These are phyloP conservation scores for Dendrolimus houi DNA, from an alignment of 2,888 invertebrate species.

Conservation along the genomic window DNA sequence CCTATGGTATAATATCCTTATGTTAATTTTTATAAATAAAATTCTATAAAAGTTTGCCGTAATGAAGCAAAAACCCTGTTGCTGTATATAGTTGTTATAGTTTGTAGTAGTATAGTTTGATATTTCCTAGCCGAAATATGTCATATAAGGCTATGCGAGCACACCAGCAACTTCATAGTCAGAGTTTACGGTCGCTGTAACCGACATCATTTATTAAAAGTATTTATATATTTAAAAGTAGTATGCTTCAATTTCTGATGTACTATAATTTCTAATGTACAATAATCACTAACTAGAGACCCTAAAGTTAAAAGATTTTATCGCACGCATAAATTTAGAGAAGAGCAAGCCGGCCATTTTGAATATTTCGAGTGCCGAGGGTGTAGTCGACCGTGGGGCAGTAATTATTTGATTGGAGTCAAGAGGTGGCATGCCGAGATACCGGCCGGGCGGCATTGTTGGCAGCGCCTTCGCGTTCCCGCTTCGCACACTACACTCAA, in stretches of 20 bases:
- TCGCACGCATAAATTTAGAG: constrained; percentile 49
- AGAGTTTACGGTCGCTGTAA: too few species aligned
- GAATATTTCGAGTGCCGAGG: constrained; percentile 61
- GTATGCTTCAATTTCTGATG: not conserved
- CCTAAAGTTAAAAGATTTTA: constrained; percentile 36
- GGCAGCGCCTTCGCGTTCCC: constrained; percentile 35
- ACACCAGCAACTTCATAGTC: too few species aligned
- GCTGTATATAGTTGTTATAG: too few species aligned
- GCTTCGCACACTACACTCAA: constrained; percentile 30
- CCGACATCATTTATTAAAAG: too few species aligned
- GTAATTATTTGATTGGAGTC: constrained; percentile 76
- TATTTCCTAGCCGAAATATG: not conserved
- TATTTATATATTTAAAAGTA: too few species aligned
- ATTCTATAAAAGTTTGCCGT: too few species aligned
- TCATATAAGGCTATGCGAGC: too few species aligned
- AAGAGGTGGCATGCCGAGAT: constrained; percentile 71
- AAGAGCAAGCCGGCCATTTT: constrained; percentile 60
- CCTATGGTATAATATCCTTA: too few species aligned
- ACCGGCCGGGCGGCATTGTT: constrained; percentile 53
- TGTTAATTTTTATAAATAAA: too few species aligned
- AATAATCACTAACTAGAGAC: not conserved
- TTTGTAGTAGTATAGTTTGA: not conserved
- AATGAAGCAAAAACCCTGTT: too few species aligned
- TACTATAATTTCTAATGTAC: not conserved
- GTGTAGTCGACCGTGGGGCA: constrained; percentile 68